Percentiles rank a stretch among this genome's conserved stretches.
Evolutionary conservation across 2,888 invertebrate genomes (phyloP).

Genomic region (Caenorhabditis imperialis): DNA sequence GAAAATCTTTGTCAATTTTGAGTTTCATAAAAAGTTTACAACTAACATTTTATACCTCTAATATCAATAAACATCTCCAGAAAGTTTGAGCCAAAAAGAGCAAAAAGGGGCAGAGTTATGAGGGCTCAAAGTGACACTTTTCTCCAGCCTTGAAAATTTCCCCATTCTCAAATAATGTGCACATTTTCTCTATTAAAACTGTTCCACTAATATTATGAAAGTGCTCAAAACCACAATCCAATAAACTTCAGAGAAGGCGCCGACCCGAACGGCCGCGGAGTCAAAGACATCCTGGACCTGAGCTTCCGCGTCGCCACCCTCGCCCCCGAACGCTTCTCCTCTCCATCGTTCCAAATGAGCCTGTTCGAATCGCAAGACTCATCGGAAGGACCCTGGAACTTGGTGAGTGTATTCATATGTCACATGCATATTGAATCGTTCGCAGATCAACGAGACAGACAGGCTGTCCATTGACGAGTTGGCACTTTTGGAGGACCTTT

Average conservation of each 20-base stretch:
- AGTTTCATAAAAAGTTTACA: background rate
- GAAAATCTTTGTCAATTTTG: background rate
- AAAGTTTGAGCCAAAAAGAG: no score
- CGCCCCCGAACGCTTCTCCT: slow-evolving; percentile 28
- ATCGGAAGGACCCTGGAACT: slow-evolving; percentile 65
- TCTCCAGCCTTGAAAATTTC: no score
- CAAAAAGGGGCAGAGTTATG: background rate
- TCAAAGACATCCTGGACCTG: slow-evolving; percentile 45
- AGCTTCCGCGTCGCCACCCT: slow-evolving; percentile 32
- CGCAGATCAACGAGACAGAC: slow-evolving; percentile 43
- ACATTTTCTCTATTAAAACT: background rate
- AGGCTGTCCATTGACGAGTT: slow-evolving; percentile 14
- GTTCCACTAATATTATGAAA: no score
- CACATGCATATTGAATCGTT: slow-evolving; percentile 2
- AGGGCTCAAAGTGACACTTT: no score
- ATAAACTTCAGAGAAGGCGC: slow-evolving; percentile 39
- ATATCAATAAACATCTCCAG: no score
- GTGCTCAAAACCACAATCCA: no score
- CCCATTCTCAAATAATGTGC: no score
- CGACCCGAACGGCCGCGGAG: slow-evolving; percentile 37
- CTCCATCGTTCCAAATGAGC: slow-evolving; percentile 21
- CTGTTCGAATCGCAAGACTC: slow-evolving; percentile 66
- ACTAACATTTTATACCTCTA: background rate
- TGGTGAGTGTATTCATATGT: slow-evolving; percentile 58
- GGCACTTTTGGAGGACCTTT: slow-evolving; percentile 32